A percentile compares a stretch with the other conserved stretches of the same genome.
Evolutionary conservation across 2,888 invertebrate species (phyloP).

Genomic region (Dryadula phaetusa): DNA sequence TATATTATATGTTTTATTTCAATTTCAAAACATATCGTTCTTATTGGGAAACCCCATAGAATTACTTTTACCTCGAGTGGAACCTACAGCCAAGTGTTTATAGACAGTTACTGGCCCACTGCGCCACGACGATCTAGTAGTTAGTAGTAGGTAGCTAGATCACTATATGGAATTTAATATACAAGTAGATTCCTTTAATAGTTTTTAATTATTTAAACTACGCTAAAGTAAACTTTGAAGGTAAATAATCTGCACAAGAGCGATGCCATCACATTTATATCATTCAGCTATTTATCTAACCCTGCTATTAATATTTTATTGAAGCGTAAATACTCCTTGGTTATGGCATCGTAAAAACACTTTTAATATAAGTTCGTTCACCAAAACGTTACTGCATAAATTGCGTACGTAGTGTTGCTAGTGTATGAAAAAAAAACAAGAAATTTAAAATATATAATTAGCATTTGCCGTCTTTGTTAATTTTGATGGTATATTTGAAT

Average conservation of each 20-base stretch:
- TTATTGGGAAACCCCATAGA: too few relatives aligned
- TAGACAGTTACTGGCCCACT: too few relatives aligned
- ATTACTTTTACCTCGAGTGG: too few relatives aligned
- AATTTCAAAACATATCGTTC: too few relatives aligned
- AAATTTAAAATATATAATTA: background rate
- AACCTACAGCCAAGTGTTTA: too few relatives aligned
- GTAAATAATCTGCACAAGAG: slow-evolving; percentile 28
- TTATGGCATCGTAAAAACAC: slow-evolving; percentile 50
- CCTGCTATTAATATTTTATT: slow-evolving; percentile 44
- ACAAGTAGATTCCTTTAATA: background rate
- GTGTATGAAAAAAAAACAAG: background rate
- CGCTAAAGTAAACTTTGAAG: background rate
- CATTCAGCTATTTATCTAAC: slow-evolving; percentile 33
- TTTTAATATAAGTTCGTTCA: slow-evolving; percentile 31
- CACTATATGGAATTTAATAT: background rate
- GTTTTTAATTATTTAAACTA: slow-evolving; percentile 12
- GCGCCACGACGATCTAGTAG: too few relatives aligned
- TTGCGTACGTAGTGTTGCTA: slow-evolving; percentile 16
- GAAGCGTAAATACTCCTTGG: slow-evolving; percentile 41
- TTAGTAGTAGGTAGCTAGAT: background rate
- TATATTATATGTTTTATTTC: too few relatives aligned
- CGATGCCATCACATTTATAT: slow-evolving; percentile 30
- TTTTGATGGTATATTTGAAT: background rate
- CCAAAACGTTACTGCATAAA: slow-evolving; percentile 26
- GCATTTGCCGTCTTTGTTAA: background rate